A percentile compares a stretch with the other conserved stretches of the same genome.
Conservation (phyloP, 2,888 invertebrate genomes). For the Amphipyra berbera region DNA sequence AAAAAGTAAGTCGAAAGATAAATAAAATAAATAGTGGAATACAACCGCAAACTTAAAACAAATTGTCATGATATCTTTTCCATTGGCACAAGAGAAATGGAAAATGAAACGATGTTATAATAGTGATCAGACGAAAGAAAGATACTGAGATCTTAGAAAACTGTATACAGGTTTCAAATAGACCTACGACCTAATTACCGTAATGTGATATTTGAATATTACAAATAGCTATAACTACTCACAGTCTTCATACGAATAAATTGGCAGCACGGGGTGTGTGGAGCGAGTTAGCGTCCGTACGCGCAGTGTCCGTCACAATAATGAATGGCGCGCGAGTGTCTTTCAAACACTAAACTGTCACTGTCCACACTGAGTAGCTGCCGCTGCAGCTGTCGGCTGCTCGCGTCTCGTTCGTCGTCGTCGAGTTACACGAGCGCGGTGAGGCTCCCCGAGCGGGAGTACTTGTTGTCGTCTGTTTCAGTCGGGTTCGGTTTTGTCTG, state of each 20-base stretch:
- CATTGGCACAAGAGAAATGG: slow-evolving; percentile 84
- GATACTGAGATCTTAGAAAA: slow-evolving; percentile 87
- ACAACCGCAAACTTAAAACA: slow-evolving; percentile 69
- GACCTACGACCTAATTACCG: slow-evolving; percentile 66
- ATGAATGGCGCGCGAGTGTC: slow-evolving; percentile 54
- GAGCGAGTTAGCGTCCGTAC: slow-evolving; percentile 30
- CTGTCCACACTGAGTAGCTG: slow-evolving; percentile 58
- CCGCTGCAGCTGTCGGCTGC: slow-evolving; percentile 17
- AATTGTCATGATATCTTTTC: slow-evolving; percentile 82
- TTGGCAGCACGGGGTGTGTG: slow-evolving; percentile 65
- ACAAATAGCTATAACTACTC: slow-evolving; percentile 75
- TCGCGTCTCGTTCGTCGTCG: slow-evolving; percentile 21
- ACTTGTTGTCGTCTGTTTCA: slow-evolving; percentile 73
- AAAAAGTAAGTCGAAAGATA: slow-evolving; percentile 62
- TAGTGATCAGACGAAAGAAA: slow-evolving; percentile 69
- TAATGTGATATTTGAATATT: slow-evolving; percentile 70
- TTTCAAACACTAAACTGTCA: slow-evolving; percentile 51
- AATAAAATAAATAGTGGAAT: slow-evolving; percentile 81
- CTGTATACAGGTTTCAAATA: slow-evolving; percentile 80
- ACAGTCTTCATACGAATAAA: slow-evolving; percentile 78
- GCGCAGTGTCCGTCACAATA: slow-evolving; percentile 39
- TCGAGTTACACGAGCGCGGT: slow-evolving; percentile 80
- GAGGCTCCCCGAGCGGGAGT: slow-evolving; percentile 80
- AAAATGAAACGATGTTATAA: slow-evolving; percentile 63
- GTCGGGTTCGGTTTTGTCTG: slow-evolving; percentile 72